phyloP scores from a whole-genome alignment of 2,113 vertebrate species.

The Otis tarda region DNA sequence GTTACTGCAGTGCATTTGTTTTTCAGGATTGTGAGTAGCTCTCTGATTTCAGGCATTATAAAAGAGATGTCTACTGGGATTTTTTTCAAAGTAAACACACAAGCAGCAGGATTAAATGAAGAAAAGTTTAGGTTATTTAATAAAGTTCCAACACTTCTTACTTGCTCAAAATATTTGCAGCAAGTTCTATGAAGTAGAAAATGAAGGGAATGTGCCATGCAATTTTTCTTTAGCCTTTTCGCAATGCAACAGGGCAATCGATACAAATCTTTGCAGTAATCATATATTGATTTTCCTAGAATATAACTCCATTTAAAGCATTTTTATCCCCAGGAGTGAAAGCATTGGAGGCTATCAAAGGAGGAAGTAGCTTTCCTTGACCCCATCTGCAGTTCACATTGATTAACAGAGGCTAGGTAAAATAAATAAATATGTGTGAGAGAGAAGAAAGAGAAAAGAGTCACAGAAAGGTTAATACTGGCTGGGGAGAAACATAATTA shows the following conservation, averaged over 20 bases:
- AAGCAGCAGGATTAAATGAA: constrained; percentile 44
- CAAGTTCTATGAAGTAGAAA: constrained; percentile 61
- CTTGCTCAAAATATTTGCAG: constrained; percentile 56
- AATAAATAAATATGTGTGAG: constrained; percentile 69
- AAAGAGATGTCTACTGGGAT: not conserved
- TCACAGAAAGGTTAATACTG: constrained; percentile 88
- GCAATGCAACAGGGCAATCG: constrained; percentile 85
- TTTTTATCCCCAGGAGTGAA: constrained; percentile 86
- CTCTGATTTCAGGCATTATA: not conserved
- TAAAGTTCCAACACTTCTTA: constrained; percentile 62
- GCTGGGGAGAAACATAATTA: constrained; percentile 84
- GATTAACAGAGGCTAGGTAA: constrained; percentile 89
- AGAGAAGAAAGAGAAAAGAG: constrained; percentile 67
- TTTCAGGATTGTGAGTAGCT: not conserved
- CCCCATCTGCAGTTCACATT: constrained; percentile 92
- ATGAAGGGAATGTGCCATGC: constrained; percentile 63
- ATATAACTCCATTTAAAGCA: constrained; percentile 94
- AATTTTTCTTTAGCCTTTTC: constrained; percentile 83
- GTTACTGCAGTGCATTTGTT: not conserved
- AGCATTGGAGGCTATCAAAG: constrained; percentile 85
- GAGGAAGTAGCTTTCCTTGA: constrained; percentile 87
- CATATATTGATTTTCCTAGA: constrained; percentile 95
- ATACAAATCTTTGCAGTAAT: constrained; percentile 93
- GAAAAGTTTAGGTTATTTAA: constrained; percentile 68
- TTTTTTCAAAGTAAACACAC: not conserved